These are phyloP conservation scores for Capitulum mitella DNA, from an alignment of 2,888 invertebrate species.

Conservation along the genomic window DNA sequence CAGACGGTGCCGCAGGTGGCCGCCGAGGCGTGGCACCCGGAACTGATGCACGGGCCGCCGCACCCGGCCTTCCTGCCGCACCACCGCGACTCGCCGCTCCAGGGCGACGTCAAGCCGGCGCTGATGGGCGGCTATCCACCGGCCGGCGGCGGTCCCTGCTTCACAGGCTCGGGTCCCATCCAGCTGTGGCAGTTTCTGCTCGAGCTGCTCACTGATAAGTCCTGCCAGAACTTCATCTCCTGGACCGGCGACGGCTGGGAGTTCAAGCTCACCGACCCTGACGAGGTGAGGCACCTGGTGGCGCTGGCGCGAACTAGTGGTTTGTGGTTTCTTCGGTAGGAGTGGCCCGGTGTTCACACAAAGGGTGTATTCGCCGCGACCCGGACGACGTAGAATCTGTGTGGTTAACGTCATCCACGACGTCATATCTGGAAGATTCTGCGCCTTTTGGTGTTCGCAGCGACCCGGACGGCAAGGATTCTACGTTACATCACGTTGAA, in stretches of 20 bases:
- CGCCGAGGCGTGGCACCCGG: constrained; percentile 42
- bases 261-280: constrained; percentile 95
- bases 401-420: too few species aligned
- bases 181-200: constrained; percentile 96
- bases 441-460: too few species aligned
- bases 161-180: constrained; percentile 87
- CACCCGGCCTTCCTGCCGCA: constrained; percentile 46
- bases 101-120: constrained; percentile 35
- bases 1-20: constrained; percentile 61
- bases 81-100: constrained; percentile 38
- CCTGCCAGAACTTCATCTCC: constrained; percentile 91
- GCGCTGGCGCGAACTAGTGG: not conserved
- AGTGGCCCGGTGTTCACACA: too few species aligned
- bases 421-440: too few species aligned
- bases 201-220: constrained; percentile 59
- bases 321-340: too few species aligned
- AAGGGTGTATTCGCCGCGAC: too few species aligned
- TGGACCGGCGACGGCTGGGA: constrained; percentile 99
- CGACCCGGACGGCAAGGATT: too few species aligned
- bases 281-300: constrained; percentile 59
- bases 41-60: constrained; percentile 50
- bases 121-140: constrained; percentile 51
- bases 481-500: too few species aligned
- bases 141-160: constrained; percentile 52
- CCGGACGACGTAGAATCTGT: too few species aligned